phyloP scores from a whole-genome alignment of 2,888 invertebrate genomes.

The Polietes domitor region DNA sequence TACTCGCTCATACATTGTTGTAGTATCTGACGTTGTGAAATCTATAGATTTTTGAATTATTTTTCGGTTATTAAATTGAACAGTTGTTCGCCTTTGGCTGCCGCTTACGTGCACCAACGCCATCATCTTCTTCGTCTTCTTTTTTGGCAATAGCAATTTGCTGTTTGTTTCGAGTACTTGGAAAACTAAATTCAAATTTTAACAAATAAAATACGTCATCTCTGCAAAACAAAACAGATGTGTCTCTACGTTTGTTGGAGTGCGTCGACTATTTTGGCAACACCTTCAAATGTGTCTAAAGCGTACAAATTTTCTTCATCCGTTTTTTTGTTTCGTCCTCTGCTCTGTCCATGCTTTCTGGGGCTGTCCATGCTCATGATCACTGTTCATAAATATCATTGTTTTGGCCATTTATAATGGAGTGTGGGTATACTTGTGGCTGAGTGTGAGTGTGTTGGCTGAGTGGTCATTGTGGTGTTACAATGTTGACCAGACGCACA shows the following conservation, averaged over 20 bases:
- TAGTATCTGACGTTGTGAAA: no score
- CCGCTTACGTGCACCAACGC: not conserved
- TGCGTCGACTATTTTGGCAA: conserved; percentile 66
- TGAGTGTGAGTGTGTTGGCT: not conserved
- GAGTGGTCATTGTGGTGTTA: conserved; percentile 52
- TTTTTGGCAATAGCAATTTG: conserved; percentile 56
- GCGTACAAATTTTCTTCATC: conserved; percentile 41
- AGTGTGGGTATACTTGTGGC: conserved; percentile 38
- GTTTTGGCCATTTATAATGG: conserved; percentile 51
- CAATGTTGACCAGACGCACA: conserved; percentile 46
- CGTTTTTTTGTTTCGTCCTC: conserved; percentile 35
- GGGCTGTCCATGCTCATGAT: conserved; percentile 45
- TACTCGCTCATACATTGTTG: no score
- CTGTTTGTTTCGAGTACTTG: conserved; percentile 50
- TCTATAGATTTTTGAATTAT: conserved; percentile 34
- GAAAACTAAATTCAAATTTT: conserved; percentile 21
- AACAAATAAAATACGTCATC: conserved; percentile 34
- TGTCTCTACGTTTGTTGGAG: conserved; percentile 33
- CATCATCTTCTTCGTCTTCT: not conserved
- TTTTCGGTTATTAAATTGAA: conserved; percentile 41
- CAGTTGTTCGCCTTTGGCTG: conserved; percentile 61
- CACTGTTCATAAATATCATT: conserved; percentile 67
- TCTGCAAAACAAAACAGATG: conserved; percentile 14
- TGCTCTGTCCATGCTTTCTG: conserved; percentile 30
- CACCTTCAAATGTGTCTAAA: conserved; percentile 68